Evolutionary conservation across 2,113 vertebrate genomes (phyloP), one percentile per base, ranked within the genome.

Genomic region (Megalops atlanticus): DNA sequence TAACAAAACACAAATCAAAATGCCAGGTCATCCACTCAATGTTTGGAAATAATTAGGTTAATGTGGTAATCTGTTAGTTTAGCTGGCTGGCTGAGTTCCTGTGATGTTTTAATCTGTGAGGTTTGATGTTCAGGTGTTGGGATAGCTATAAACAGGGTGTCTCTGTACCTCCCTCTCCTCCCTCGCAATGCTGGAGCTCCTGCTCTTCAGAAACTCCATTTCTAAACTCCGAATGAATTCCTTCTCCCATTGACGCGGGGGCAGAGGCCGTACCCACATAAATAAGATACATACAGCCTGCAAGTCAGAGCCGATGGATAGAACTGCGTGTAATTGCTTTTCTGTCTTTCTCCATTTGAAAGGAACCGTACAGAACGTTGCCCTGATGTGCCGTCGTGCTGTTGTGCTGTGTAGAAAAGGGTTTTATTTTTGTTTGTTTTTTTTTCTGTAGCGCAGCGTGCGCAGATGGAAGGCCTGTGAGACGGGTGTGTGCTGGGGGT

Each of bases 271-370:
- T 36, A 47, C 39, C 64, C 6, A 68, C 77, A 33, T 35, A 45
- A 40, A 79, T 31, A 71, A 71, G 77, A 70, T 68, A 24, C 36
- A 24, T 45, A 36, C 58, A 14, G 8, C 3, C 39, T 31, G 24
- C 35, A 31, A 11, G 47, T 71, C 11, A 31, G 64, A 35, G 31
- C n/a, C 14, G 58, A 70, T 31, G 43, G 31, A 78, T 78, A 16
- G 64, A 39, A 31, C 41, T 36, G 27, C 15, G n/a, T 27, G 31
- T 49, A 78, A 78, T 78, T 78, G 38, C 39, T 38, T 78, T 78
- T 52, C 36, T 68, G 58, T 69, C 54, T 70, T 72, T 72, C 52
- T 52, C 31, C 24, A 79, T 71, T 71, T 80, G 31, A 1, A 75
- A 38, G 27, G 21, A 36, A 14, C 38, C 49, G 7, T 75, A 24